A percentile compares a stretch with the other conserved stretches of the same genome.
Evolutionary conservation across 2,113 vertebrate genomes (phyloP).

Genomic region (Coturnix japonica): DNA sequence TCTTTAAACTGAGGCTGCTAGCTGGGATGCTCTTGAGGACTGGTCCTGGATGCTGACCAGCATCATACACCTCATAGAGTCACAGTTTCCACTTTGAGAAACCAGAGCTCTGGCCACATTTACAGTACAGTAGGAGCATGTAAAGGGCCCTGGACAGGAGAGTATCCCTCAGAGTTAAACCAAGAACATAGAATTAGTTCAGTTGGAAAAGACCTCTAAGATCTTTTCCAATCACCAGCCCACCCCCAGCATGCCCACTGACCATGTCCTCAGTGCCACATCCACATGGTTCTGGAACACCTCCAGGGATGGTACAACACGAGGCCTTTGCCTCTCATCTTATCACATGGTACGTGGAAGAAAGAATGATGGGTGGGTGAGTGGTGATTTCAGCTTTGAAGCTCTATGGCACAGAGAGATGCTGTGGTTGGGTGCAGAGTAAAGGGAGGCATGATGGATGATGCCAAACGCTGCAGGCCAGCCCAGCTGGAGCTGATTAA

Average conservation of each 20-base stretch:
- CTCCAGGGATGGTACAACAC: no score
- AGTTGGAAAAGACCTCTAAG: no score
- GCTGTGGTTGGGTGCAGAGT: neutral
- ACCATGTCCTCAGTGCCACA: no score
- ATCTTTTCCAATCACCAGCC: no score
- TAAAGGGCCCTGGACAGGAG: neutral
- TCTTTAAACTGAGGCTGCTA: neutral
- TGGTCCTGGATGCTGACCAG: neutral
- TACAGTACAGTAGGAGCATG: neutral
- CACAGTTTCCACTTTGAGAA: neutral
- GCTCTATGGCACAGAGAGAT: neutral
- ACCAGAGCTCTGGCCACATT: neutral
- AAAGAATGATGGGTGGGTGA: neutral
- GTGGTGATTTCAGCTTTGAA: neutral
- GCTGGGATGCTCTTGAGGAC: neutral
- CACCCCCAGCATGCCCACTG: no score
- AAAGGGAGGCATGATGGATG: neutral
- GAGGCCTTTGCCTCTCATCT: no score
- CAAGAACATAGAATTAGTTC: neutral
- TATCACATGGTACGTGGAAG: no score
- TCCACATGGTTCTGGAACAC: no score
- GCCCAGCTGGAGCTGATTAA: conserved; percentile 40
- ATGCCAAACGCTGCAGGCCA: fast-evolving
- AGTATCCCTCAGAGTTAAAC: neutral
- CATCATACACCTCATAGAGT: neutral